phyloP scores from a whole-genome alignment of 2,113 vertebrate species.

The Rhabdomys dilectus region DNA sequence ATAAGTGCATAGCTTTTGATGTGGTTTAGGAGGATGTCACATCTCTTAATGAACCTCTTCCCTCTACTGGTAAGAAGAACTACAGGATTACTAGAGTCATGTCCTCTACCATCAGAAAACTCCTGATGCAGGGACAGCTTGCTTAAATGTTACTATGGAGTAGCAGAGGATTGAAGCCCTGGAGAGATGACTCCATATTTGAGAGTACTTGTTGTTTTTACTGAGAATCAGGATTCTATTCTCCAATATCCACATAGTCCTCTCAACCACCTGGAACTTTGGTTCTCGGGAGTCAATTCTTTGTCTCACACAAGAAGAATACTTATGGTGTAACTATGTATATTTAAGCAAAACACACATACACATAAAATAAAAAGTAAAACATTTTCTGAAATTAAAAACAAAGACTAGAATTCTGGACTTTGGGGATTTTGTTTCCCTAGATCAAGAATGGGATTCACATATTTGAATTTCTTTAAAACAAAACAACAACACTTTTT shows the following conservation, averaged over 20 bases:
- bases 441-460: background rate
- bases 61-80: background rate
- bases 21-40: background rate
- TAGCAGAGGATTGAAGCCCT: background rate
- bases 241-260: background rate
- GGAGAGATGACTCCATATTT: background rate
- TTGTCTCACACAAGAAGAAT: background rate
- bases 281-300: no score
- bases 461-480: background rate
- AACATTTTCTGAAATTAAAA: background rate
- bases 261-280: background rate
- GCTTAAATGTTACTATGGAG: accelerated
- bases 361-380: background rate
- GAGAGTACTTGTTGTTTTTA: background rate
- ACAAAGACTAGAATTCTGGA: background rate
- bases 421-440: background rate
- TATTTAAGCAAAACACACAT: background rate
- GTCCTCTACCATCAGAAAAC: background rate
- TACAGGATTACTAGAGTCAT: background rate
- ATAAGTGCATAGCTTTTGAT: background rate
- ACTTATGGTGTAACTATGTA: background rate
- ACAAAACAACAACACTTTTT: background rate
- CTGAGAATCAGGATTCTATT: background rate
- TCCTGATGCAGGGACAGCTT: background rate
- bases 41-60: background rate